Evolutionary conservation across 2,888 invertebrate genomes (phyloP), one percentile per base, ranked within the genome.

Genomic region (Lasioglossum marginatum): DNA sequence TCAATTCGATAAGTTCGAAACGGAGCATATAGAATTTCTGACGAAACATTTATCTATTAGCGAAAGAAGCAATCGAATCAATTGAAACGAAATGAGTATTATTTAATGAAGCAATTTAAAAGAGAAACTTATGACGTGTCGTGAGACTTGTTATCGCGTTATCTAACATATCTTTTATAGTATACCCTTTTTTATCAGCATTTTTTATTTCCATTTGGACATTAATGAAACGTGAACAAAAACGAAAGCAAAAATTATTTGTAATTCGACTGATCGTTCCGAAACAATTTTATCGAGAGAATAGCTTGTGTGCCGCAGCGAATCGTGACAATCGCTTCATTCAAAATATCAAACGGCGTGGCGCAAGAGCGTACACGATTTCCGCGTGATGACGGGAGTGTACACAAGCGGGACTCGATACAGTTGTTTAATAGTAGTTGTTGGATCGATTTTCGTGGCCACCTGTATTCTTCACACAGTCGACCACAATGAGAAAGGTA

Each of bases 381-480:
- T 86, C 73, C 77, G 74, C 70, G 63, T n/a, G 79, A 75, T 74
- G 77, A 84, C 75, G 77, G 57, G 70, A 89, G 68, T 48, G 45
- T 73, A 73, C 48, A 77, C 77, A 77, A 74, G 70, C 74, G 48
- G 52, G 79, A 19, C 63, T 45, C 27, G 48, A 52, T 63, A 60
- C 73, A 80, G 82, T 79, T 87, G 73, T 90, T 89, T 83, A 89
- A 89, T 81, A 84, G 91, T 90, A 71, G 88, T 87, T 83, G 92
- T 92, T 91, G 91, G 86, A 94, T 94, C 93, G 94, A 94, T 94
- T 93, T 91, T 90, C 90, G 87, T 88, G 77, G 89, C 91, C 92
- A 93, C 91, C 93, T 92, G 92, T 92, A 88, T 92, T 86, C 89
- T 90, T 77, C 88, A 88, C 92, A 91, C 88, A 91, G 87, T 91